Base-by-base conservation (phyloP, 2,888 invertebrate species). In the Choreutis nemorana region DNA sequence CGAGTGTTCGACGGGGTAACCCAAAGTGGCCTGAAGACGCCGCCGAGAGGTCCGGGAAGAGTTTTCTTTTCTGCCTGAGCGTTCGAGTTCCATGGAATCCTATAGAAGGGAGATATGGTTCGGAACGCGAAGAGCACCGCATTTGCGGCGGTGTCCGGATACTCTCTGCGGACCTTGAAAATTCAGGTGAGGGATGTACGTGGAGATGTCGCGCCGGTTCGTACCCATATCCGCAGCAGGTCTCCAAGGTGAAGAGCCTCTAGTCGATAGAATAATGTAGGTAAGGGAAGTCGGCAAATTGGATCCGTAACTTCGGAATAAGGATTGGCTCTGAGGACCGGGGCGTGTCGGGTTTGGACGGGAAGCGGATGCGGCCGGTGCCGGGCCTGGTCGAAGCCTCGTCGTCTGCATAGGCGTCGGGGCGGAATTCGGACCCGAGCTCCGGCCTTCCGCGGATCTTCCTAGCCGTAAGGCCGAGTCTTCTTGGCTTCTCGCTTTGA, bases 181-280 rank as follows among this genome's bases (percentile, higher is more conserved):
- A 57, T 56, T 56, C 49, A 56, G 55, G 55, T 50, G 50, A 49
- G 48, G 55, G 50, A 54, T 53, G 48, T 49, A 59, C 56, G 41
- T 50, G 48, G 48, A 63, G 45, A 50, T 50, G 48, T 62, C 56
- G 50, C 55, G 55, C 55, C 50, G 58, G 50, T 48, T 80, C 83
- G 84, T 85, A 85, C 84, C 83, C 80, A 84, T 83, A 85, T 83
- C 85, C 84, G 84, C 85, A 86, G 82, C 85, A 85, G 86, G 85
- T 87, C 83, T 86, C 85, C 85, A 83, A 85, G 85, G 84, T 84
- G 72, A 83, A 77, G 72, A 83, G 82, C 82, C 83, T 84, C 81
- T 83, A 81, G 83, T 83, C 81, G 77, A 81, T 81, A 77, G 82
- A 24, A 72, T 79, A 84, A 85, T 82, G 83, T 83, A 82, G 82